These are phyloP conservation scores for Capitulum mitella DNA, from an alignment of 2,888 invertebrate species.

Conservation along the genomic window DNA sequence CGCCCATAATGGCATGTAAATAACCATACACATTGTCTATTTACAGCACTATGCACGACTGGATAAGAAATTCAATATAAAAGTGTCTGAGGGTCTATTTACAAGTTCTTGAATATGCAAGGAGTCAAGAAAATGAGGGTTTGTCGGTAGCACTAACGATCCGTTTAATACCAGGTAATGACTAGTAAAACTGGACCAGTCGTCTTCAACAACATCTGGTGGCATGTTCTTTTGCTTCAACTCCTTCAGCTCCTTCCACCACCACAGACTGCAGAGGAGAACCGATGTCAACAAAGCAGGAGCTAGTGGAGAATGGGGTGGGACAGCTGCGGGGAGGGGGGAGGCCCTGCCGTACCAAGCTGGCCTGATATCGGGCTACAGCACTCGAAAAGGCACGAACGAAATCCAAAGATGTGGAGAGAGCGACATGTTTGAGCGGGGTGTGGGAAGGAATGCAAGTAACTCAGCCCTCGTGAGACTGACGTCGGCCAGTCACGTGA, in stretches of 20 bases:
- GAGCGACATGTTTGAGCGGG: slow-evolving; percentile 3
- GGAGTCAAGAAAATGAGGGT: background rate
- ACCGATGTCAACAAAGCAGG: too few relatives aligned
- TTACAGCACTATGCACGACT: slow-evolving; percentile 6
- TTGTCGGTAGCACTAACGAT: background rate
- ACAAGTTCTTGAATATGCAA: slow-evolving; percentile 5
- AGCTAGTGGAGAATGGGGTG: too few relatives aligned
- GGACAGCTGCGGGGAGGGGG: too few relatives aligned
- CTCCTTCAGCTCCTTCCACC: too few relatives aligned
- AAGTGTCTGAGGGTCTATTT: background rate
- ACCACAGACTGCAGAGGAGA: too few relatives aligned
- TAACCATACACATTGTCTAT: background rate
- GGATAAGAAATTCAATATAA: slow-evolving; percentile 17
- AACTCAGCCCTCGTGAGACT: too few relatives aligned
- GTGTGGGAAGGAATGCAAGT: too few relatives aligned
- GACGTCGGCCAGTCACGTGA: too few relatives aligned
- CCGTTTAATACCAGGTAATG: background rate
- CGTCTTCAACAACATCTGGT: background rate
- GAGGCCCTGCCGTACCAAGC: too few relatives aligned
- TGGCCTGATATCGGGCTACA: too few relatives aligned
- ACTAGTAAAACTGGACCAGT: background rate
- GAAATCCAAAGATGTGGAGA: background rate
- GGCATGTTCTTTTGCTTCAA: background rate
- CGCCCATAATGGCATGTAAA: slow-evolving; percentile 16
- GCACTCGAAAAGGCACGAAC: background rate